Base-by-base conservation (phyloP, 2,797 vertebrate species). In the Hemibagrus guttatus region DNA sequence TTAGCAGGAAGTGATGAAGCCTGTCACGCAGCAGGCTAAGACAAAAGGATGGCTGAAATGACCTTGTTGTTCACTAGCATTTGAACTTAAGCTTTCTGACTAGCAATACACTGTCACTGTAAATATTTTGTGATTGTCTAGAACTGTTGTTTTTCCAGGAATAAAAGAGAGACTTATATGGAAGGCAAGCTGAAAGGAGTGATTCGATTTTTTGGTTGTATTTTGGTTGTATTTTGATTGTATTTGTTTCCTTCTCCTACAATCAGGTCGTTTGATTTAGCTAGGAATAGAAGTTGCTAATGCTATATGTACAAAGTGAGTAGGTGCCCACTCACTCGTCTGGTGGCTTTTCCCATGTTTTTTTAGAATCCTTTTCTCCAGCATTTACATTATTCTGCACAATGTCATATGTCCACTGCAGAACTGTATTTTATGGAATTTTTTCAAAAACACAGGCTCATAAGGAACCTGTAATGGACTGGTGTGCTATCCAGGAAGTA, bases 1-100 rank as follows among this genome's bases (percentile, higher is more conserved):
- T 49, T 49, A n/a, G 17, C 54, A 11, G 64, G 39, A 59, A 84
- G 72, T 31, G 85, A 84, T 59, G 42, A 87, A 68, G 9, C 46
- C 26, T 75, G 31, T 75, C 64, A 68, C 12, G 26, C 31, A 19
- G 74, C 82, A n/a, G 56, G 82, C 63, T 61, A 72, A 72, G 83
- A 87, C 82, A 52, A 71, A 84, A 71, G 13, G 19, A 52, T 16
- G 54, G 64, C 12, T 49, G 52, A 35, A 61, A 59, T 69, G 42
- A 58, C 52, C 72, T 42, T 21, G 52, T 46, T 84, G 28, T 12
- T 5, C 31, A 54, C 81, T 59, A 86, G 78, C 76, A 72, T 81
- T 49, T 26, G 19, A 23, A 13, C 17, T 17, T 28, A 74, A 82
- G 63, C 59, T 52, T 68, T 56, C 61, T 28, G 52, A 35, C 71